Evolutionary conservation across 2,113 vertebrate species (phyloP), one percentile per base, ranked within the genome.

Genomic region (Motacilla alba): DNA sequence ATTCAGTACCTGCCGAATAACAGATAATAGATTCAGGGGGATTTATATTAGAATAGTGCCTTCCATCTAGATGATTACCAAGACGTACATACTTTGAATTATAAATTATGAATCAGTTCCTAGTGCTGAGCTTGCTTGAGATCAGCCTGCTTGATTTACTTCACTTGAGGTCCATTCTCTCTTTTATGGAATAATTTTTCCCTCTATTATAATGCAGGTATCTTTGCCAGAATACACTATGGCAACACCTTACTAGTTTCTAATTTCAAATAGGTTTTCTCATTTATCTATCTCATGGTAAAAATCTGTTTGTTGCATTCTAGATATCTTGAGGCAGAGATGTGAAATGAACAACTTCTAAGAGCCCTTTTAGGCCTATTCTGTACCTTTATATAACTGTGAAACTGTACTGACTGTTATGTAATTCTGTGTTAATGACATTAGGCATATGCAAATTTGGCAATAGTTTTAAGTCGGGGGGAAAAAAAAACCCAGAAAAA

Each of bases 31-130:
- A 56, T 80, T 94, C 39, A 55, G n/a, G 75, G 52, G 56, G 60
- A 49, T 92, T 93, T 81, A 66, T 92, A 83, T 72, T 94, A 87
- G 89, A 92, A 76, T 60, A 82, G 37, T 76, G 20, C 19, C 63
- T 94, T 93, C 55, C 58, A 93, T 87, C 77, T 63, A 53, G 74
- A 79, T 78, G 24, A 68, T 82, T 95, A 64, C 62, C 21, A 66
- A 79, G 53, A 64, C n/a, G 28, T 72, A 79, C 56, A 79, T 50
- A 68, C 66, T 82, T 91, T 53, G 70, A 95, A 79, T 82, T 75
- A 87, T 84, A 94, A 89, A 84, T 75, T 60, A 85, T 73, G 56
- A 52, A 64, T 60, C 64, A 56, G 21, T 49, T 79, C 27, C 47
- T 89, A 79, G 46, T 23, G 20, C 26, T 9, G 14, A 82, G 33